Base-by-base conservation (phyloP, 2,888 invertebrate genomes). In the Brachylomia viminalis region DNA sequence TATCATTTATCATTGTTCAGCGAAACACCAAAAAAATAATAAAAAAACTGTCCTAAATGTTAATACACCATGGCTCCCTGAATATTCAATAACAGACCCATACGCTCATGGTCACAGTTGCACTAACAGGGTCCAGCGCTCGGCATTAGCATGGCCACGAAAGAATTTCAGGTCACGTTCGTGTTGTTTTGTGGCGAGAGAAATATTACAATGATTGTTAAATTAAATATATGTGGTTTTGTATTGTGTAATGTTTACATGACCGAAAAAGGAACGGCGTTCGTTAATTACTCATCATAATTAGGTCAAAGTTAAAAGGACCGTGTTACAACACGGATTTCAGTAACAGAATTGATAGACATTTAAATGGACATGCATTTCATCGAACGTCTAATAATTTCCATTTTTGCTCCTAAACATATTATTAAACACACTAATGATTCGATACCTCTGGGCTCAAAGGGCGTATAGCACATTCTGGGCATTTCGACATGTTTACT, bases 81-180 rank as follows among this genome's bases (percentile, higher is more conserved):
- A 87, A 87, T 87, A 87, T 87, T 87, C 86, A 87, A 78, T 84
- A 75, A 33, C 20, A 30, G 68, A 38, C 69, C 72, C 47, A 69
- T 52, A 45, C 45, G 54, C 62, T 70, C 56, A 73, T 30, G 61
- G 87, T 62, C 73, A 79, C 86, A 87, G 86, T 80, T 87, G 87
- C 82, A 42, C 77, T 49, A 72, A 87, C 87, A 87, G 49, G 56
- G 58, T 10, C 69, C 72, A 80, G 33, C 61, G 66, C 54, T 79
- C 61, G 65, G 49, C 58, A 83, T 81, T 77, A 77, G 65, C 73
- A 73, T 65, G 62, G n/a, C 52, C 54, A 58, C 72, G 72, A 56
- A 78, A 76, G 76, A 75, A 78, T 86, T 79, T 77, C 65, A 59
- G 49, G 61, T 74, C 73, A 77, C 80, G 72, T 84, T 27, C 42